Percentiles rank a stretch among this genome's conserved stretches.
phyloP scores from a whole-genome alignment of 2,888 invertebrate genomes.

The Noctua comes region DNA sequence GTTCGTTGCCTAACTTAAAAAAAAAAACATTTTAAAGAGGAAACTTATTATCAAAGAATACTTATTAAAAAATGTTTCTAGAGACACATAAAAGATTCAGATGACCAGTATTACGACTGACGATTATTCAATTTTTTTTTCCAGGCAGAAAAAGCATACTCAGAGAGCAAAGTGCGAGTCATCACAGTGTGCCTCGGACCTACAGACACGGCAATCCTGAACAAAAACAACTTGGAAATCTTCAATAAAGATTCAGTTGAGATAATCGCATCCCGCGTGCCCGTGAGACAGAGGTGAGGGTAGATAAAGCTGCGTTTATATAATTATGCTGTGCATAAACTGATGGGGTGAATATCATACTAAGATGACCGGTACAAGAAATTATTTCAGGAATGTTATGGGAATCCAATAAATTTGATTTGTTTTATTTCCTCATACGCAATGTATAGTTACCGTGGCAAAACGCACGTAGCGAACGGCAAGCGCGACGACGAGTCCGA shows the following conservation, averaged over 20 bases:
- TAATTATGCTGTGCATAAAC: no score
- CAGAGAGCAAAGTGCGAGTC: slow-evolving; percentile 79
- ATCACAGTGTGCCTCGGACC: slow-evolving; percentile 85
- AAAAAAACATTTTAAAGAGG: not conserved
- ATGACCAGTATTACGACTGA: not conserved
- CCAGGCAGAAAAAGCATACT: slow-evolving; percentile 75
- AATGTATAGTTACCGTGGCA: no score
- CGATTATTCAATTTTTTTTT: slow-evolving; percentile 16
- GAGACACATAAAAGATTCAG: not conserved
- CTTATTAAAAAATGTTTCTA: not conserved
- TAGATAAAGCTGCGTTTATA: not conserved
- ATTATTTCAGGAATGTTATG: no score
- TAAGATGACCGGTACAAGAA: no score
- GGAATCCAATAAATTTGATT: no score
- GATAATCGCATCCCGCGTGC: slow-evolving; percentile 71
- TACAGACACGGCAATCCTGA: slow-evolving; percentile 84
- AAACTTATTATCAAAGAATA: not conserved
- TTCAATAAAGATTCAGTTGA: slow-evolving; percentile 72
- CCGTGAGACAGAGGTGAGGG: slow-evolving; percentile 82
- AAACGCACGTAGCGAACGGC: no score
- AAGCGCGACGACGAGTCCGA: no score
- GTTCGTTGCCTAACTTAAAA: not conserved
- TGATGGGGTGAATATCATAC: no score
- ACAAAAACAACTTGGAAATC: slow-evolving; percentile 75
- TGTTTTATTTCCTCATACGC: no score